These are phyloP conservation scores for Harpalus rufipes DNA, from an alignment of 2,888 invertebrate genomes.

Conservation along the genomic window DNA sequence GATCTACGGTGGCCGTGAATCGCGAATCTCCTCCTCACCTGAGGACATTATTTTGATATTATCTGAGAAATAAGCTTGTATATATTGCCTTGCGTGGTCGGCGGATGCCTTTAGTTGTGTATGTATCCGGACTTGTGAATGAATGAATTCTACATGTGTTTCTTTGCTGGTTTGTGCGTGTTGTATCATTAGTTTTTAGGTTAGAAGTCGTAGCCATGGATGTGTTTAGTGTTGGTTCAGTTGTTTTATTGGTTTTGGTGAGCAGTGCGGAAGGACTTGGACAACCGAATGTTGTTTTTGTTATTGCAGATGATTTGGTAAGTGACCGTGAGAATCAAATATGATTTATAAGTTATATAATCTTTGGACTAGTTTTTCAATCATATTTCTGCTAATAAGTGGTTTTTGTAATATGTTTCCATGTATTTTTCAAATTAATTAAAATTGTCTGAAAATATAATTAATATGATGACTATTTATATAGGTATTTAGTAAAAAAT, in stretches of 20 bases:
- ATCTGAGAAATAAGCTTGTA: conserved; percentile 61
- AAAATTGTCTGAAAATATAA: not conserved
- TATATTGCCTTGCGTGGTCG: conserved; percentile 51
- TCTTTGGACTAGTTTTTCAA: not conserved
- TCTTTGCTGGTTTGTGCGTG: not conserved
- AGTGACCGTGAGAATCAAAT: conserved; percentile 70
- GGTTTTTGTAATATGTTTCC: not conserved
- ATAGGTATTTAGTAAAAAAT: not conserved
- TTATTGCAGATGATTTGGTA: conserved; percentile 90
- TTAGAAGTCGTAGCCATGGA: conserved; percentile 35
- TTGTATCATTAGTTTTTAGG: conserved; percentile 11
- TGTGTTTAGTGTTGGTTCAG: conserved; percentile 35
- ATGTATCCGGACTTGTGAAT: conserved; percentile 32
- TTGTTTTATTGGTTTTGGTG: conserved; percentile 42
- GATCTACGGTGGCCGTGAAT: conserved; percentile 63
- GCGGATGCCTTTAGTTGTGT: conserved; percentile 51
- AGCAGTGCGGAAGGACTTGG: conserved; percentile 27
- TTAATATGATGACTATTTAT: not conserved
- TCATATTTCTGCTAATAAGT: not conserved
- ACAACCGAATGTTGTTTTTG: conserved; percentile 83
- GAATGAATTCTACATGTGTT: conserved; percentile 38
- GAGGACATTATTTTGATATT: conserved; percentile 65
- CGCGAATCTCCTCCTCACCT: conserved; percentile 21
- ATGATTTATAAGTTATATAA: conserved; percentile 1
- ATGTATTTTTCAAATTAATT: not conserved